These are phyloP conservation scores for Thermophis baileyi DNA, from an alignment of 2,113 vertebrate genomes.

Conservation along the genomic window DNA sequence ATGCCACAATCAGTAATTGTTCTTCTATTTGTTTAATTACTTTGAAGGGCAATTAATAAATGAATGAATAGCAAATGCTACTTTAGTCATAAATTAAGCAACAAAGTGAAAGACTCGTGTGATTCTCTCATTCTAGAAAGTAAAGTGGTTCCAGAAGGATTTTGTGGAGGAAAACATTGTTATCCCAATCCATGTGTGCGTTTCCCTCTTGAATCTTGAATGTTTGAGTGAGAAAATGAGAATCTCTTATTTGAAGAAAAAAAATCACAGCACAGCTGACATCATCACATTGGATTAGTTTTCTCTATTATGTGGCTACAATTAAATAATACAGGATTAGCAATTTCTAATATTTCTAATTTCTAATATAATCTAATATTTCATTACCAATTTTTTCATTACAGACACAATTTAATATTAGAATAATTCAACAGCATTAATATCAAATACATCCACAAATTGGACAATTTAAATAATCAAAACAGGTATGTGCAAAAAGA, in stretches of 20 bases:
- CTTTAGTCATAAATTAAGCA: slow-evolving; percentile 7
- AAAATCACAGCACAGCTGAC: neutral
- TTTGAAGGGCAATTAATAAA: neutral
- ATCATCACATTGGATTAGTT: neutral
- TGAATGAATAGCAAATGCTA: neutral
- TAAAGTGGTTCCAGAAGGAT: neutral
- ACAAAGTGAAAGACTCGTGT: neutral
- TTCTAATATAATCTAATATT: no score
- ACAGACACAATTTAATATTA: neutral
- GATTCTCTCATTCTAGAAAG: neutral
- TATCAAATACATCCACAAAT: neutral
- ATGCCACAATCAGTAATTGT: neutral
- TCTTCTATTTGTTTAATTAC: neutral
- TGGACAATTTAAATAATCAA: neutral
- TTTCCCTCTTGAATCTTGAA: neutral
- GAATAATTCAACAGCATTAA: neutral
- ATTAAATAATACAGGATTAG: neutral
- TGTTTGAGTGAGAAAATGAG: neutral
- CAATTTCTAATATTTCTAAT: neutral
- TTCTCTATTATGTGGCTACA: neutral
- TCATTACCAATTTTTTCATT: neutral
- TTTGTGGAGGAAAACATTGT: neutral
- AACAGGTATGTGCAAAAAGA: neutral
- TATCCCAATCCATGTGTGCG: neutral
- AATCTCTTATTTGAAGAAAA: neutral